Evolutionary conservation across 1,140 invertebrate genomes (phyloP).

Genomic region (Penaeus chinensis): DNA sequence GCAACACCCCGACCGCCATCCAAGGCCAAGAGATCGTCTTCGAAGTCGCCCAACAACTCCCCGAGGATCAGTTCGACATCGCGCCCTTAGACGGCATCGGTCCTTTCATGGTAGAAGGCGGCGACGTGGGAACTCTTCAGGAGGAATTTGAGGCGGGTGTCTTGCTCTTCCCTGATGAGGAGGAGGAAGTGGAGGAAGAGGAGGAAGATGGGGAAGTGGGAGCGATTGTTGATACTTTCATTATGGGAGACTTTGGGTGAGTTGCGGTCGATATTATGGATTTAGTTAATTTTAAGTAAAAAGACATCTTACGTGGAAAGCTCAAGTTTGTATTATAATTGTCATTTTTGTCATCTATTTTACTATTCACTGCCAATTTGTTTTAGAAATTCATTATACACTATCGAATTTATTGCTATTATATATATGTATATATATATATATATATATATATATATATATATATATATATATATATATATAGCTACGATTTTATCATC

Average conservation of each 20-base stretch:
- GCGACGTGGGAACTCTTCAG: background rate
- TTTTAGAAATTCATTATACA: background rate
- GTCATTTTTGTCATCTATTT: no score
- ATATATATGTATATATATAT: no score
- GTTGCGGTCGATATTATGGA: background rate
- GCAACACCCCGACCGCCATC: no score
- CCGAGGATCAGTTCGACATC: slow-evolving; percentile 27
- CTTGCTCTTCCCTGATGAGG: background rate
- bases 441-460: no score
- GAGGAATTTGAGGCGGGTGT: background rate
- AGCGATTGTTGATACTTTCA: background rate
- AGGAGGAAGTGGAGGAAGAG: background rate
- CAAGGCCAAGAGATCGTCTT: background rate
- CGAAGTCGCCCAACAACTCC: slow-evolving; percentile 31
- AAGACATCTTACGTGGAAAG: no score
- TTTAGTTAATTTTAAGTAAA: no score
- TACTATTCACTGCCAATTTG: background rate
- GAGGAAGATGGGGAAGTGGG: background rate
- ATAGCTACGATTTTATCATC: no score
- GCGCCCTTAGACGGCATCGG: background rate
- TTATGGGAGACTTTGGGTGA: slow-evolving; percentile 19
- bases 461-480: no score
- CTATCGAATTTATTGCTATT: no score
- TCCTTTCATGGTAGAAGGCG: slow-evolving; percentile 8
- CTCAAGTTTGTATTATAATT: no score